Conservation (phyloP, 2,113 vertebrate species). For the Bathybates hornii region DNA sequence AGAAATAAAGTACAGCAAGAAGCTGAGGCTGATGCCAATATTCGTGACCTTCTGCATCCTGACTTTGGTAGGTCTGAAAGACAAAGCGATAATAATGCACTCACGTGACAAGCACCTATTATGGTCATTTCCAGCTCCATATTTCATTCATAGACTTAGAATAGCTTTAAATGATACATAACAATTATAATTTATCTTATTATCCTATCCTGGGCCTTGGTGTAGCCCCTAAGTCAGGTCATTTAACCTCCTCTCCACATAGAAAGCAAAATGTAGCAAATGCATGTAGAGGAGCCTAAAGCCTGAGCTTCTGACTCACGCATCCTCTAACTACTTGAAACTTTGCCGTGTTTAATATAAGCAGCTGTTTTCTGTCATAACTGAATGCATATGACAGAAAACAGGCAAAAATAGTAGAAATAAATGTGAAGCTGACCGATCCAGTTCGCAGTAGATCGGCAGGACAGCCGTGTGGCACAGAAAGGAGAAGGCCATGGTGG, state of each 20-base stretch:
- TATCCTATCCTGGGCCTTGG: not conserved
- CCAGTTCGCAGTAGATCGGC: conserved; percentile 93
- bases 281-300: not conserved
- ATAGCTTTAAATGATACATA: not conserved
- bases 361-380: not conserved
- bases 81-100: not conserved
- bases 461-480: conserved; percentile 95
- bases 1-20: conserved; percentile 84
- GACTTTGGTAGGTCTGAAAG: conserved; percentile 81
- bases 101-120: not conserved
- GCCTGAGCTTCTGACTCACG: not conserved
- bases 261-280: not conserved
- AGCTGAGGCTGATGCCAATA: conserved; percentile 82
- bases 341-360: not conserved
- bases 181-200: not conserved
- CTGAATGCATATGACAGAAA: not conserved
- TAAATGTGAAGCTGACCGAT: conserved; percentile 41
- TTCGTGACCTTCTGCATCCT: conserved; percentile 89
- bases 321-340: not conserved
- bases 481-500: conserved; percentile 99
- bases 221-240: not conserved
- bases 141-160: not conserved
- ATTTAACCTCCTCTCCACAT: not conserved
- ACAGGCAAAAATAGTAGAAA: not conserved
- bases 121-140: not conserved